Conservation (phyloP, 2,888 invertebrate genomes). For the Ochropacha duplaris region DNA sequence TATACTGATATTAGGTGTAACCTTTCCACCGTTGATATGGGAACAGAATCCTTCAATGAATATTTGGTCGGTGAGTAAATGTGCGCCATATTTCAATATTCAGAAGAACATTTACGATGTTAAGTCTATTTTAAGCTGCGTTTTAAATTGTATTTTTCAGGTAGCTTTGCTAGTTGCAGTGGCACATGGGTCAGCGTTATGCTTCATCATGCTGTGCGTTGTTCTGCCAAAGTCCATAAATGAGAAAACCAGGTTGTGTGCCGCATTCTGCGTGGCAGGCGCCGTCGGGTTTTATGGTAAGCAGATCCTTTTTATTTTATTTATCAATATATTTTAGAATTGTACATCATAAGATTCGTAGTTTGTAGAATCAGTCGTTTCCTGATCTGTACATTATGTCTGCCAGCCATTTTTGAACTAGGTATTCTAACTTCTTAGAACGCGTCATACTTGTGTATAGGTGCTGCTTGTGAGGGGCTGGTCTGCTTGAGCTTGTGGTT, state of each 20-base stretch:
- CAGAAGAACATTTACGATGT: not conserved
- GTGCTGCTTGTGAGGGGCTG: too few species aligned
- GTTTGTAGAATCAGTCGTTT: too few species aligned
- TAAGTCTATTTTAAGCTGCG: too few species aligned
- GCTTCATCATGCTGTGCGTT: slow-evolving; percentile 71
- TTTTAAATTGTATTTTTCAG: slow-evolving; percentile 29
- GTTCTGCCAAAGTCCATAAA: slow-evolving; percentile 67
- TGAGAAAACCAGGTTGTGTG: slow-evolving; percentile 65
- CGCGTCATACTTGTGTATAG: too few species aligned
- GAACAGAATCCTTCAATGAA: slow-evolving; percentile 65
- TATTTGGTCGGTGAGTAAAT: slow-evolving; percentile 67
- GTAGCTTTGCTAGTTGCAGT: slow-evolving; percentile 58
- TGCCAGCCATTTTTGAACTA: too few species aligned
- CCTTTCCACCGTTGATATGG: slow-evolving; percentile 81
- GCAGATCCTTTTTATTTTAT: slow-evolving; percentile 16
- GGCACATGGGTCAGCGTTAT: slow-evolving; percentile 66
- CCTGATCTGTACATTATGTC: too few species aligned
- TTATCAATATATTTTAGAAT: too few species aligned
- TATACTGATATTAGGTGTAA: slow-evolving; percentile 72
- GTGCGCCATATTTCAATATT: not conserved
- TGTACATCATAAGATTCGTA: too few species aligned
- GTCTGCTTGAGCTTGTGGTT: too few species aligned
- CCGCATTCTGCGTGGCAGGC: slow-evolving; percentile 74
- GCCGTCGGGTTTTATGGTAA: slow-evolving; percentile 83
- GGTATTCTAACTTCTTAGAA: too few species aligned